Evolutionary conservation across 2,113 vertebrate genomes (phyloP).

Genomic region (Melanotaenia duboulayi): DNA sequence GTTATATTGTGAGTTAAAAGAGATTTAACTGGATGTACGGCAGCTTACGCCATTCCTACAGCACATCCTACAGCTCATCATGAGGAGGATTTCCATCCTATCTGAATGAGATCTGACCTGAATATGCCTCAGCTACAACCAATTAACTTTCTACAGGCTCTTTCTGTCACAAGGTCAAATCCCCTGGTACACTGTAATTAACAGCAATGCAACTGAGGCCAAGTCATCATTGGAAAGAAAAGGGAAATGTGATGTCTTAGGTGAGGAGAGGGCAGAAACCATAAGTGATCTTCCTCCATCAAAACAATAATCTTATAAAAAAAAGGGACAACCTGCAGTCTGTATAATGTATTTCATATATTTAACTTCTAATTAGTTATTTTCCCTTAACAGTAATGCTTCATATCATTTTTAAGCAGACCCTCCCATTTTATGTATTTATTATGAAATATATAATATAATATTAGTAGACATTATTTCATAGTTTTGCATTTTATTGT

Average conservation of each 20-base stretch:
- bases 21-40: too few relatives aligned
- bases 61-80: constrained; percentile 27
- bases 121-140: constrained; percentile 49
- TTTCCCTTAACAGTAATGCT: too few relatives aligned
- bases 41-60: not conserved
- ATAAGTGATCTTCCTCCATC: not conserved
- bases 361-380: too few relatives aligned
- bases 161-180: constrained; percentile 57
- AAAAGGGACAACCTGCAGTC: not conserved
- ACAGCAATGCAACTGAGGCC: constrained; percentile 46
- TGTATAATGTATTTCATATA: too few relatives aligned
- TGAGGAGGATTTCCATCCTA: constrained; percentile 36
- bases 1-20: too few relatives aligned
- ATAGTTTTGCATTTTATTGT: too few relatives aligned
- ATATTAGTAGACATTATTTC: too few relatives aligned
- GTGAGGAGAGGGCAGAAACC: constrained; percentile 4
- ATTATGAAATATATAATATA: too few relatives aligned
- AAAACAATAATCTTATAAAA: constrained; percentile 27
- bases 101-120: constrained; percentile 61
- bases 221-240: constrained; percentile 26
- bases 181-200: constrained; percentile 66
- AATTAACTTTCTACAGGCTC: constrained; percentile 64
- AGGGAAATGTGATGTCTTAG: constrained; percentile 6
- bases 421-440: too few relatives aligned
- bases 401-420: too few relatives aligned